phyloP scores from a whole-genome alignment of 2,888 invertebrate genomes.

The Lasioglossum leucozonium region DNA sequence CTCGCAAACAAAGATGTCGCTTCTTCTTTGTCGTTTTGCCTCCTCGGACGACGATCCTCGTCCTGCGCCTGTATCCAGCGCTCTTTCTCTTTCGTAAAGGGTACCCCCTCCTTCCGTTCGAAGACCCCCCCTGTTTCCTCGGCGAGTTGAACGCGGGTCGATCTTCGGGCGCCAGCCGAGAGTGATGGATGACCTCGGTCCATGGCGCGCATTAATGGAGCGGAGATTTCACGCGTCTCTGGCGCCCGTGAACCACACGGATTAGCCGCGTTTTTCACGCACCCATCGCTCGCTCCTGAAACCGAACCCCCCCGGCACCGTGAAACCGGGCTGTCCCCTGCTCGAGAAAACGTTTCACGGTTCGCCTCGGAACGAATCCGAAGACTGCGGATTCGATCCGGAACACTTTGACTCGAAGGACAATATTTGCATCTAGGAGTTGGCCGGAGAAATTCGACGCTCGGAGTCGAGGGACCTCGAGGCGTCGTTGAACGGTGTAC shows the following conservation, averaged over 20 bases:
- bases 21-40: constrained; percentile 69
- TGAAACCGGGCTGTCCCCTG: not conserved
- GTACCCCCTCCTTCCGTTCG: not conserved
- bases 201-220: constrained; percentile 79
- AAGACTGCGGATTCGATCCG: not conserved
- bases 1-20: constrained; percentile 77
- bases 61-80: constrained; percentile 41
- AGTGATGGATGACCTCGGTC: constrained; percentile 80
- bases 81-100: constrained; percentile 26
- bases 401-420: not conserved
- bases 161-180: constrained; percentile 45
- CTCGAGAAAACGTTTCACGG: not conserved
- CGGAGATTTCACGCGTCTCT: constrained; percentile 83
- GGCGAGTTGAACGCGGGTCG: constrained; percentile 21
- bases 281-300: constrained; percentile 2
- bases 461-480: no score
- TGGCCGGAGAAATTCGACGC: not conserved
- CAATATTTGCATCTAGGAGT: not conserved
- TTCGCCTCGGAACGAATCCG: not conserved
- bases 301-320: not conserved
- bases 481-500: not conserved
- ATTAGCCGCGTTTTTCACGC: constrained; percentile 72
- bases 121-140: constrained; percentile 14
- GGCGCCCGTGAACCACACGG: constrained; percentile 74
- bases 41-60: constrained; percentile 41